Evolutionary conservation across 37 sponge, comb jelly and placozoan species (phyloP).

Genomic region (Agelas oroides): DNA sequence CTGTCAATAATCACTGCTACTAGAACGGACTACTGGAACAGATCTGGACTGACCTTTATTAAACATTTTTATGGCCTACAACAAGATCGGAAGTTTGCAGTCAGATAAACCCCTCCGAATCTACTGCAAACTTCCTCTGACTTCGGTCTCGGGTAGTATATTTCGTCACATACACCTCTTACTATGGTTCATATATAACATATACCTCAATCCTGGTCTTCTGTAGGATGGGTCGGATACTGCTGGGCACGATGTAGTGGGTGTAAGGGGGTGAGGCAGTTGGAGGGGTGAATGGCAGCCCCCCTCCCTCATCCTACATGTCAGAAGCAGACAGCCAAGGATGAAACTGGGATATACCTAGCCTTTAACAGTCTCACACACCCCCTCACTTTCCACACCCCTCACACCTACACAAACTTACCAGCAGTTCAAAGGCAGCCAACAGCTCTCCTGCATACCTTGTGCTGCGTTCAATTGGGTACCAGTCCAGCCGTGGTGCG

Average conservation of each 20-base stretch:
- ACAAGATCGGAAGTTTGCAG: too few relatives aligned
- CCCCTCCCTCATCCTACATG: constrained; percentile 70
- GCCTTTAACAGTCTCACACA: neutral
- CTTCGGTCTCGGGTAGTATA: too few relatives aligned
- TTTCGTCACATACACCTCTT: too few relatives aligned
- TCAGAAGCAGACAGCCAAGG: too few relatives aligned
- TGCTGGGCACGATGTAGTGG: constrained; percentile 78
- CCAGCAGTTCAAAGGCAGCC: constrained; percentile 90
- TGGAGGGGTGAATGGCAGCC: constrained; percentile 67
- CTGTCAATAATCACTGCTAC: too few relatives aligned
- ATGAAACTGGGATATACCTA: neutral
- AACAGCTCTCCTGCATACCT: constrained; percentile 82
- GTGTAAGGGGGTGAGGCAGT: constrained; percentile 41
- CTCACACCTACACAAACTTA: constrained; percentile 17
- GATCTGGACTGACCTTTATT: too few relatives aligned
- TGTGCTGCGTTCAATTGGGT: constrained; percentile 47
- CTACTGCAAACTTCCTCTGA: too few relatives aligned
- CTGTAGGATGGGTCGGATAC: constrained; percentile 88
- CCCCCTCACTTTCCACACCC: too few relatives aligned
- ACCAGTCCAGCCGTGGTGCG: constrained; percentile 80
- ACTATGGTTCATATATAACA: too few relatives aligned
- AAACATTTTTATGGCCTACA: too few relatives aligned
- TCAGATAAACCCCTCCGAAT: neutral
- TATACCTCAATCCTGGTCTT: constrained; percentile 90
- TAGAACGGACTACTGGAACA: too few relatives aligned